phyloP scores from a whole-genome alignment of 2,113 vertebrate species.

The Hypomesus transpacificus region DNA sequence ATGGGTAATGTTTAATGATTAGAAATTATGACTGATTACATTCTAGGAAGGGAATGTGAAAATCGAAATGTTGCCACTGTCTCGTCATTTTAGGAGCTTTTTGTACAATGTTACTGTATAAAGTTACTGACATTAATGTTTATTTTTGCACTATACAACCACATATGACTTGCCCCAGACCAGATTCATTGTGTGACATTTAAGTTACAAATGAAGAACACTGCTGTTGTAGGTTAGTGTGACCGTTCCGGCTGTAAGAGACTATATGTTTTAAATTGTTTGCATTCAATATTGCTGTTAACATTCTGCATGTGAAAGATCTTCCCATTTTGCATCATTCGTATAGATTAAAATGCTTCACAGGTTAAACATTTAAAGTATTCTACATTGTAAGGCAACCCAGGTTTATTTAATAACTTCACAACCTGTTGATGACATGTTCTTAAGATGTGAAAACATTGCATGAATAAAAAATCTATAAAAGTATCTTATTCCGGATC shows the following conservation, averaged over 20 bases:
- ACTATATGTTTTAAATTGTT: conserved; percentile 19
- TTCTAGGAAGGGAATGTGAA: too few relatives aligned
- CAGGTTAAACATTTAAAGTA: conserved; percentile 11
- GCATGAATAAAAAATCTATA: background rate
- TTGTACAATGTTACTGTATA: too few relatives aligned
- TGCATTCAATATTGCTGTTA: background rate
- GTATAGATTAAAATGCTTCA: conserved; percentile 28
- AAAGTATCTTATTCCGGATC: background rate
- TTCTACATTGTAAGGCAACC: conserved; percentile 46
- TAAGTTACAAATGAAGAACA: background rate
- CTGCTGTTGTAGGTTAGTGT: background rate
- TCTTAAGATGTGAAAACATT: conserved; percentile 8
- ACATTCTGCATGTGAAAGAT: conserved; percentile 19
- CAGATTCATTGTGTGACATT: background rate
- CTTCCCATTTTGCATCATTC: conserved; percentile 38
- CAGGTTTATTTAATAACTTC: conserved; percentile 25
- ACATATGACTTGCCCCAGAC: too few relatives aligned
- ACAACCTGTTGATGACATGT: conserved; percentile 10
- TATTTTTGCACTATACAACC: too few relatives aligned
- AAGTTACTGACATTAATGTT: too few relatives aligned
- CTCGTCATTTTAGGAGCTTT: too few relatives aligned
- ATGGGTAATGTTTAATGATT: too few relatives aligned
- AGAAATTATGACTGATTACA: too few relatives aligned
- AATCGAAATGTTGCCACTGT: too few relatives aligned
- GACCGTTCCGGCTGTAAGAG: background rate